Base-by-base conservation (phyloP, 92 coral and sea anemone genomes). In the Zoanthus sociatus region DNA sequence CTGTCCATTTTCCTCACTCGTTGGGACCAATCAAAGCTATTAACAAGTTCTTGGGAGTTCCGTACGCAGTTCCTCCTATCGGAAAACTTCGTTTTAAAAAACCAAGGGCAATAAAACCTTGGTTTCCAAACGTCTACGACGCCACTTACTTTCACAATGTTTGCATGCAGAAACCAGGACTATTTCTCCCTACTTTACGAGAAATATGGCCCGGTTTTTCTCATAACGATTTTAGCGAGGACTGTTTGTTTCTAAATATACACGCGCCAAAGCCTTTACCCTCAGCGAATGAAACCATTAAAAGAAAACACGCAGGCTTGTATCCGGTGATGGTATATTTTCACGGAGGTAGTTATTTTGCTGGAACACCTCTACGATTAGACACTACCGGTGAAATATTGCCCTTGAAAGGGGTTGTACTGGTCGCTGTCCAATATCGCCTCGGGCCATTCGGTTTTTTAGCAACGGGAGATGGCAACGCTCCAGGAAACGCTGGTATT, bases 41-140 rank as follows among this genome's bases (percentile, higher is more conserved):
- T 81, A 66, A 81, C 85, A 81, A 47, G 85, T 81, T 81, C 75
- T 66, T 81, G 74, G 85, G 85, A 81, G 85, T 81, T 81, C 85
- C 85, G 17, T 81, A 81, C 30, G 85, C 85, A 45, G 66, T 46
- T 14, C 60, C 85, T 21, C 85, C 85, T 51, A 18, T 81, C 31
- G 75, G 85, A 47, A 15, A n/a, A 14, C 85, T 81, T 33, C 85
- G 85, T 20, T 81, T 81, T 46, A 71, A 50, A 30, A 64, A 81
- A 67, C 76, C 85, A 31, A 63, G 74, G 9, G 61, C 50, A 26
- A 74, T 26, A 20, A 47, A 81, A 46, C 63, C 85, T 4, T 81
- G 85, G 85, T 9, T 54, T n/a, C 85, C 85, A 46, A 18, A 21
- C 13, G 71, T 50, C 13, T 81, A 81, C 5, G 85, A 81, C 44